A percentile compares a stretch with the other conserved stretches of the same genome.
phyloP scores from a whole-genome alignment of 2,797 vertebrate genomes.

The Limosa lapponica region DNA sequence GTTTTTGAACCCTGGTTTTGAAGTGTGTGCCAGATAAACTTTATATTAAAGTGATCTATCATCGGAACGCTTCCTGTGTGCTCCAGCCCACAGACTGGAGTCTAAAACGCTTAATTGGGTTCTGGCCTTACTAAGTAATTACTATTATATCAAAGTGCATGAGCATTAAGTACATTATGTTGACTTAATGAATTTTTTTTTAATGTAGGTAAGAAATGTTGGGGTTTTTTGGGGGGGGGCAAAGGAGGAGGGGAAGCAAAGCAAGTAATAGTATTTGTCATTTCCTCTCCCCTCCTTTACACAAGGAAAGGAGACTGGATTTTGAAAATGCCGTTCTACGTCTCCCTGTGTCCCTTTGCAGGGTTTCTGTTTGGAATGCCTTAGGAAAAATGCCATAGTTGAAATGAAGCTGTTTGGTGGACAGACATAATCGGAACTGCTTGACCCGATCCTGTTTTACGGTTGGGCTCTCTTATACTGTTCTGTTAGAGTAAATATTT shows the following conservation, averaged over 20 bases:
- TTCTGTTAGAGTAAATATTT: slow-evolving; percentile 52
- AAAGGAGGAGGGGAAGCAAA: background rate
- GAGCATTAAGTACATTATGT: background rate
- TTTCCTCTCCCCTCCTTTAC: background rate
- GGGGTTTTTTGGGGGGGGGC: background rate
- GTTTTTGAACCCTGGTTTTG: slow-evolving; percentile 56
- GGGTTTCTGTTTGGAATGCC: slow-evolving; percentile 7
- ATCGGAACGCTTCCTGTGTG: background rate
- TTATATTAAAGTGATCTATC: slow-evolving; percentile 54
- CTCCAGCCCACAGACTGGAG: background rate
- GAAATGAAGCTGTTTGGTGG: background rate
- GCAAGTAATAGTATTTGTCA: background rate
- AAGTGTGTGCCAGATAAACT: slow-evolving; percentile 52
- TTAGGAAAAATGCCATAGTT: background rate
- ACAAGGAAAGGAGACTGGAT: background rate
- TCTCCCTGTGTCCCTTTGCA: background rate
- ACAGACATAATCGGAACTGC: background rate
- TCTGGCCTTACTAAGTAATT: slow-evolving; percentile 13
- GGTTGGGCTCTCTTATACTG: background rate
- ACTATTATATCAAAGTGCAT: background rate
- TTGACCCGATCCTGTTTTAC: background rate
- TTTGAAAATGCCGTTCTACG: background rate
- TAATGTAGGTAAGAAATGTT: background rate
- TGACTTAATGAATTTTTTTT: background rate
- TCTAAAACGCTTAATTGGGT: slow-evolving; percentile 38